A percentile compares a stretch with the other conserved stretches of the same genome.
These are phyloP conservation scores for Leptodactylus fuscus DNA, from an alignment of 2,113 vertebrate genomes.

Conservation along the genomic window DNA sequence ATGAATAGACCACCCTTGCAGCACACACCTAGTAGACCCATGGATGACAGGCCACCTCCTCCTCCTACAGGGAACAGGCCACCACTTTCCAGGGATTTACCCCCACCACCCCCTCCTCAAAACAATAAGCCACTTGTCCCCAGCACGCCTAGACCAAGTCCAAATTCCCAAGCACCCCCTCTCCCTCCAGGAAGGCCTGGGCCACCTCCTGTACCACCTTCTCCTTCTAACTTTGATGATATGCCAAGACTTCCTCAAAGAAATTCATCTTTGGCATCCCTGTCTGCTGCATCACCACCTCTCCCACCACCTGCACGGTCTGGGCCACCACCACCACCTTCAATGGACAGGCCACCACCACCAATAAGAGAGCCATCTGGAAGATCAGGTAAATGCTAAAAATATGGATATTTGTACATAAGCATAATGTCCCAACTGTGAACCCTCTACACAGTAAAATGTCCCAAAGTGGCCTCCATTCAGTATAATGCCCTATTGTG, in stretches of 20 bases:
- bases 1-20: constrained; percentile 72
- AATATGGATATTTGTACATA: background rate
- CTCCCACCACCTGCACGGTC: constrained; percentile 69
- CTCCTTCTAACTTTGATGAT: constrained; percentile 75
- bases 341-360: constrained; percentile 85
- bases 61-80: constrained; percentile 66
- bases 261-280: constrained; percentile 86
- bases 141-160: constrained; percentile 66
- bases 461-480: no score
- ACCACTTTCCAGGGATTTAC: constrained; percentile 73
- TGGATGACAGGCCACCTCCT: constrained; percentile 75
- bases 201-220: constrained; percentile 78
- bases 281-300: constrained; percentile 72
- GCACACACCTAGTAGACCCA: constrained; percentile 52
- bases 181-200: constrained; percentile 81
- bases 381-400: constrained; percentile 79
- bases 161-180: constrained; percentile 71
- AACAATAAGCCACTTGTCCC: constrained; percentile 80
- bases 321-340: constrained; percentile 87
- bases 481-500: no score
- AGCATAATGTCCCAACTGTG: no score
- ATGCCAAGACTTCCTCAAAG: constrained; percentile 87
- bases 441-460: no score
- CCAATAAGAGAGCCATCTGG: constrained; percentile 81
- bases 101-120: constrained; percentile 75